phyloP scores from a whole-genome alignment of 1,140 invertebrate species.

The Himalopsyche phryganea region DNA sequence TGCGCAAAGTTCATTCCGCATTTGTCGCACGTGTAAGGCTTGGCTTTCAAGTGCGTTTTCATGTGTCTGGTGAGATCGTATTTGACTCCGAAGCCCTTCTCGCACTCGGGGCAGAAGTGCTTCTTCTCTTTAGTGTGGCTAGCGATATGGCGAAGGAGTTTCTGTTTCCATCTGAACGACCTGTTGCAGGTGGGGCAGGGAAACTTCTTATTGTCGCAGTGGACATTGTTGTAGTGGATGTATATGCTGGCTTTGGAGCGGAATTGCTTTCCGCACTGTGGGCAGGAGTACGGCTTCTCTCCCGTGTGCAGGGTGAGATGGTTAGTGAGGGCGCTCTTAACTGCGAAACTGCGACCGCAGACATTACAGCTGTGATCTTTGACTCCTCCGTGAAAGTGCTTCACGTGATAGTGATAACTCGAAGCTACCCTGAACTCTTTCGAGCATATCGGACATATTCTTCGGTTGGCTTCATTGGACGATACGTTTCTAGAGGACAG shows the following conservation, averaged over 20 bases:
- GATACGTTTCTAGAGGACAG: not conserved
- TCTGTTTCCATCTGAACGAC: constrained; percentile 50
- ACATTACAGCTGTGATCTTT: constrained; percentile 29
- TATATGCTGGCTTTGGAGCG: constrained; percentile 52
- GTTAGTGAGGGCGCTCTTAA: constrained; percentile 39
- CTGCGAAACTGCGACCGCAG: constrained; percentile 28
- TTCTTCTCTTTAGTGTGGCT: constrained; percentile 50
- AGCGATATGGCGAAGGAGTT: constrained; percentile 47
- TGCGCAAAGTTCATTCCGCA: constrained; percentile 58
- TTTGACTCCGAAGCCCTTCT: constrained; percentile 52
- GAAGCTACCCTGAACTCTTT: constrained; percentile 29
- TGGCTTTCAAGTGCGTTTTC: constrained; percentile 51
- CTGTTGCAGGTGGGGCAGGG: constrained; percentile 47
- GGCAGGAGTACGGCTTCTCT: constrained; percentile 50
- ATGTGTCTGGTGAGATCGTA: constrained; percentile 52
- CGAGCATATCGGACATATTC: constrained; percentile 36
- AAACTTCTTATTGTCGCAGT: constrained; percentile 51
- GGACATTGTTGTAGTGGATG: constrained; percentile 52
- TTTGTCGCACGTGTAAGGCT: constrained; percentile 50
- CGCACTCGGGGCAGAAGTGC: constrained; percentile 52
- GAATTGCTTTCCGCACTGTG: constrained; percentile 53
- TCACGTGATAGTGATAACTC: constrained; percentile 33
- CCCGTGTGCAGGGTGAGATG: constrained; percentile 48
- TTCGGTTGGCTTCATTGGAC: constrained; percentile 33
- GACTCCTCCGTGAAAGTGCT: constrained; percentile 32